Percentiles rank a stretch among this genome's conserved stretches.
Evolutionary conservation across 2,797 vertebrate species (phyloP).

Genomic region (Remorina albescens): DNA sequence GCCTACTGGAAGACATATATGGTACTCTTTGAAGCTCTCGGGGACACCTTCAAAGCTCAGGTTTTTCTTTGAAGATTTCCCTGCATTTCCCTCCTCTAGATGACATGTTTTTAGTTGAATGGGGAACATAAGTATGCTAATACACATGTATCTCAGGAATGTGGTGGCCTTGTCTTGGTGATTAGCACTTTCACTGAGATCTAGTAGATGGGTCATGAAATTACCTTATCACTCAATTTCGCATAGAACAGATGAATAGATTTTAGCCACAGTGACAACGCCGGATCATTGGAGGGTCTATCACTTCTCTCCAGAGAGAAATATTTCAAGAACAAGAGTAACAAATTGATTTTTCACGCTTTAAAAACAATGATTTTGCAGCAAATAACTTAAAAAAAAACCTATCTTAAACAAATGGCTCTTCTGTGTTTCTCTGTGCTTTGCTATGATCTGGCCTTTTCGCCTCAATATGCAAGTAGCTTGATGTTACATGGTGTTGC

Average conservation of each 20-base stretch:
- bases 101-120: constrained; percentile 74
- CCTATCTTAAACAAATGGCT: too few species aligned
- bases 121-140: constrained; percentile 65
- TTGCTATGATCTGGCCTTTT: too few species aligned
- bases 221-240: neutral
- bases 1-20: constrained; percentile 66
- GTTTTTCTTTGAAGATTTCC: constrained; percentile 81
- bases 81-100: constrained; percentile 61
- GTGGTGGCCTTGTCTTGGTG: constrained; percentile 5
- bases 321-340: too few species aligned
- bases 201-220: neutral
- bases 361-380: too few species aligned
- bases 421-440: too few species aligned
- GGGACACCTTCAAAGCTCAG: constrained; percentile 83
- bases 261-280: neutral
- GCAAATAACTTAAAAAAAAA: too few species aligned
- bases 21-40: constrained; percentile 81
- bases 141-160: constrained; percentile 30
- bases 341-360: too few species aligned
- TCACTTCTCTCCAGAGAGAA: too few species aligned
- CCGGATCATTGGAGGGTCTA: too few species aligned
- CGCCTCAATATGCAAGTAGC: too few species aligned
- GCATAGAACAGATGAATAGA: neutral
- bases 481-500: too few species aligned
- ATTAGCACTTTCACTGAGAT: neutral